Base-by-base conservation (phyloP, 2,888 invertebrate species). In the Athripsodes cinereus region DNA sequence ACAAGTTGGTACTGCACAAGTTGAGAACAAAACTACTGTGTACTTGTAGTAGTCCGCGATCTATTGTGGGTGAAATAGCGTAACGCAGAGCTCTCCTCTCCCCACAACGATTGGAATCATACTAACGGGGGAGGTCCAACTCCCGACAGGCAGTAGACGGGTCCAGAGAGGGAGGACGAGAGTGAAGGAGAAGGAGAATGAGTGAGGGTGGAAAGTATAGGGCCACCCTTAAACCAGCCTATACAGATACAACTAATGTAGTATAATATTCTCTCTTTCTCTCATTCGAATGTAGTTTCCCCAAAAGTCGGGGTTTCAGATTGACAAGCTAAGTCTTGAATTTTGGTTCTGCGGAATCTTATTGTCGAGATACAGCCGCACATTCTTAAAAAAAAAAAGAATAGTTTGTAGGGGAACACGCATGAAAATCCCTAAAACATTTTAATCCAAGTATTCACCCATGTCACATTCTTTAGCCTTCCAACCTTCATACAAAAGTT, bases 311-410 rank as follows among this genome's bases (percentile, higher is more conserved):
- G 57, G 57, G 52, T 46, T 52, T 52, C 52, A 44, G 55, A 56
- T 51, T 56, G 55, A 56, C 55, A 49, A 56, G 55, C 55, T 44
- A 51, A 22, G 51, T 40, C 55, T 50, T 40, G 40, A 56, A 56
- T 56, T 51, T 44, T 51, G 55, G 16, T 56, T 56, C 55, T 49
- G 40, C 22, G 50, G 55, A 55, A 44, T 44, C 44, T 16, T 18
- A 44, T 44, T 16, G 44, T 44, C 6, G 44, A 16, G 44, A 18
- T 18, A 8, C 18, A 44, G 44, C 44, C 44, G 18, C 44, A 44
- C 18, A 18, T 44, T 26, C 26, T 26, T 26, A 6, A 26, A 26
- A 26, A 26, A 26, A 26, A 26, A 6, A 26, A 26, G 26, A 26
- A 26, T 26, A 26, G 26, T 26, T 26, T 26, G 10, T 26, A 26